Percentiles rank a stretch among this genome's conserved stretches.
Evolutionary conservation across 2,113 vertebrate species (phyloP).

Genomic region (Crotalus viridis): DNA sequence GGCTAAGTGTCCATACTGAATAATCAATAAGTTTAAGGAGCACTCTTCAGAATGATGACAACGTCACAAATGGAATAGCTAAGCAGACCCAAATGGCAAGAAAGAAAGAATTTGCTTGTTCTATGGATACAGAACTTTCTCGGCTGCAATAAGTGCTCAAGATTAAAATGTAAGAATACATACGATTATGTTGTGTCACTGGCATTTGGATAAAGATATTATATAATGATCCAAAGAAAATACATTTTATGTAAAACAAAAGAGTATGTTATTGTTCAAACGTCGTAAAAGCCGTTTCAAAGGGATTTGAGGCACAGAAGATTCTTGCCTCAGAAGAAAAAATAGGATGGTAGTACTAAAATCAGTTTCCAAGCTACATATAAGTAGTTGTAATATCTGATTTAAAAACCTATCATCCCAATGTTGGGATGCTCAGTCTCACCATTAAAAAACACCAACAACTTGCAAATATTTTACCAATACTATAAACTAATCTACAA

Average conservation of each 20-base stretch:
- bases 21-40: constrained; percentile 33
- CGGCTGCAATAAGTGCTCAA: constrained; percentile 67
- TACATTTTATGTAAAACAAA: constrained; percentile 58
- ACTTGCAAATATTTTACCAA: constrained; percentile 37
- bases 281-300: constrained; percentile 57
- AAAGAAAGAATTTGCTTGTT: constrained; percentile 40
- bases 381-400: constrained; percentile 46
- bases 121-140: constrained; percentile 35
- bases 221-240: constrained; percentile 72
- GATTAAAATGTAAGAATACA: constrained; percentile 62
- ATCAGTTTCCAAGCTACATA: constrained; percentile 36
- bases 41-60: constrained; percentile 50
- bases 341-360: constrained; percentile 28
- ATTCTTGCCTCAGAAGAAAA: constrained; percentile 32
- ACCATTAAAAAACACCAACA: background rate
- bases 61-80: constrained; percentile 39
- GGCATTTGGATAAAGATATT: constrained; percentile 63
- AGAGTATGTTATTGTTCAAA: constrained; percentile 65
- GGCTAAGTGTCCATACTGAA: background rate
- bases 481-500: constrained; percentile 39
- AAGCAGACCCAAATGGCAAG: constrained; percentile 41
- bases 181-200: constrained; percentile 58
- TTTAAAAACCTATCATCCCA: constrained; percentile 49
- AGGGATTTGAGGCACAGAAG: constrained; percentile 27
- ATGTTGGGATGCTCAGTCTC: constrained; percentile 39